Evolutionary conservation across 2,113 vertebrate genomes (phyloP).

Genomic region (Myocastor coypus): DNA sequence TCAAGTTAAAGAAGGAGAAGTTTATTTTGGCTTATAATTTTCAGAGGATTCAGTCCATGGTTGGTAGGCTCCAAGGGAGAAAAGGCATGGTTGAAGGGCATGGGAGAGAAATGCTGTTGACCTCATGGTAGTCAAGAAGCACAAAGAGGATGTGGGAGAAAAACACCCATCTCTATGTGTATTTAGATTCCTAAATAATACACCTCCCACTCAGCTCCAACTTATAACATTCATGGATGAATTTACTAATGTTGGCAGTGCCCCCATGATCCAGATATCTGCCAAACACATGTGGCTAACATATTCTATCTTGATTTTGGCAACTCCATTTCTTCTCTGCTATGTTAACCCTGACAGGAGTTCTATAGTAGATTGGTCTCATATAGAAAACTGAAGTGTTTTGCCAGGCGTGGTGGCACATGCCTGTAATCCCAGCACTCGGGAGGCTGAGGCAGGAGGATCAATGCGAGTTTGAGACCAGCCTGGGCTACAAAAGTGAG

Average conservation of each 20-base stretch:
- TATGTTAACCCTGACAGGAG: not conserved
- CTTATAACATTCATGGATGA: not conserved
- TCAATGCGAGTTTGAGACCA: too few relatives aligned
- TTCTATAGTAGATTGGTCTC: not conserved
- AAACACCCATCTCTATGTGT: not conserved
- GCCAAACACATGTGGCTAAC: not conserved
- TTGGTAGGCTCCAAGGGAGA: not conserved
- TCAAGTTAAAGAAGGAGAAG: not conserved
- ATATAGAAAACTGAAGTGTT: not conserved
- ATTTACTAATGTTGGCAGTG: not conserved
- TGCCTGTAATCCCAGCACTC: too few relatives aligned
- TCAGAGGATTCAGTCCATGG: not conserved
- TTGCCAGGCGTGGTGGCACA: too few relatives aligned
- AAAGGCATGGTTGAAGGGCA: not conserved
- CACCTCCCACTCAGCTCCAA: not conserved
- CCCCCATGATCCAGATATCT: not conserved
- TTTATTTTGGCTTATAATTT: not conserved
- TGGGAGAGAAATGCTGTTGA: not conserved
- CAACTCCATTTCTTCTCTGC: not conserved
- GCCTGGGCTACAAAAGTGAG: too few relatives aligned
- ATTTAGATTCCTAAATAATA: too few relatives aligned
- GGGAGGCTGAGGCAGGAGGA: too few relatives aligned
- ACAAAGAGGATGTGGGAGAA: not conserved
- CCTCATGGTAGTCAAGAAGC: not conserved
- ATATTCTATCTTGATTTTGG: constrained; percentile 9